Evolutionary conservation across 2,113 vertebrate species (phyloP).

Genomic region (Scalopus aquaticus): DNA sequence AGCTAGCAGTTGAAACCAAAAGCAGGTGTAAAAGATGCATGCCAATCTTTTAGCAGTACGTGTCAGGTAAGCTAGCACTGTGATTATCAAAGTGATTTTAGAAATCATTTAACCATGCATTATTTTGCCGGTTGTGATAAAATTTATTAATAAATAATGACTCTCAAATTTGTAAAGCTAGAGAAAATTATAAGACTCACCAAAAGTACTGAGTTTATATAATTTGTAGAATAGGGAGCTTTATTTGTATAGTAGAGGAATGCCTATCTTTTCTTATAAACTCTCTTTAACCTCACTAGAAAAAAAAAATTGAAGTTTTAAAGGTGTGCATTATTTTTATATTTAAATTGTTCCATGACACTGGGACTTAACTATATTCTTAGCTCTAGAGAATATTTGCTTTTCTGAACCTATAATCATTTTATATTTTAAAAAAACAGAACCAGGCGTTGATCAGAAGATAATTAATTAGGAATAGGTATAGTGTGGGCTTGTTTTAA

Average conservation of each 20-base stretch:
- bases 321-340: neutral
- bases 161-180: conserved; percentile 1
- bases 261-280: neutral
- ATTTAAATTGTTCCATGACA: conserved; percentile 16
- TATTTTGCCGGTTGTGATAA: conserved; percentile 41
- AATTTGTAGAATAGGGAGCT: neutral
- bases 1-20: neutral
- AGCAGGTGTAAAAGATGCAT: neutral
- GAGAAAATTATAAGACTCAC: conserved; percentile 32
- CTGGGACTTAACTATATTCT: neutral
- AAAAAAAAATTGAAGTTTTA: neutral
- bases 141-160: neutral
- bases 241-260: neutral
- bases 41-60: neutral
- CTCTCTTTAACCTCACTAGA: neutral
- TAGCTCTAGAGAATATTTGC: neutral
- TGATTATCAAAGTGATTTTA: conserved; percentile 46
- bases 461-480: conserved; percentile 22
- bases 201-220: neutral
- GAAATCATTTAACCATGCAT: neutral
- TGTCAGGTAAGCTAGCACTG: neutral
- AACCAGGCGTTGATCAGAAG: neutral
- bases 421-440: neutral
- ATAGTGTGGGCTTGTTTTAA: neutral
- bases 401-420: conserved; percentile 28